phyloP scores from a whole-genome alignment of 2,113 vertebrate genomes.

The Anser brachyrhynchus region DNA sequence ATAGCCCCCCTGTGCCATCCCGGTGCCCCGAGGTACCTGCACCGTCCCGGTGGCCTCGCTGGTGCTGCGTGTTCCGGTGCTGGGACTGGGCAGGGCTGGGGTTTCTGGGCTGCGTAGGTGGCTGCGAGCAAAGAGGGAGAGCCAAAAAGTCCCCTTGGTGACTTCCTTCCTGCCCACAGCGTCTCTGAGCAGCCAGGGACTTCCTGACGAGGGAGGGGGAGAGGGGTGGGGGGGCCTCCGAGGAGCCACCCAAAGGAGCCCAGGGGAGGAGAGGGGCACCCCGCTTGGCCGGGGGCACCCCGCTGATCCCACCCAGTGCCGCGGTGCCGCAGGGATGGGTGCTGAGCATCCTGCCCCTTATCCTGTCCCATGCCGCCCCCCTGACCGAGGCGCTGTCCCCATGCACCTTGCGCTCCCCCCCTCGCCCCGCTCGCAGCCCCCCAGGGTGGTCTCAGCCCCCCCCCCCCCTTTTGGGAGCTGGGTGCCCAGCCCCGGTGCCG shows the following conservation, averaged over 20 bases:
- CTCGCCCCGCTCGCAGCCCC: not conserved
- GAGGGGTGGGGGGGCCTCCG: not conserved
- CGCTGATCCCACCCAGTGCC: not conserved
- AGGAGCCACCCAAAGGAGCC: not conserved
- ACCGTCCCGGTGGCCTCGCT: not conserved
- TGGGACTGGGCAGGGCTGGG: not conserved
- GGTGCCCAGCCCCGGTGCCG: fast-evolving
- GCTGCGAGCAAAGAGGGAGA: not conserved
- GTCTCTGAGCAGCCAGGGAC: not conserved
- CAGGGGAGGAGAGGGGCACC: fast-evolving
- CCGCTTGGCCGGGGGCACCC: not conserved
- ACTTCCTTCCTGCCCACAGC: constrained; percentile 58
- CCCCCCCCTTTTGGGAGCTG: not conserved
- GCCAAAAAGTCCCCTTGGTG: not conserved
- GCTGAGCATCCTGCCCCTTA: fast-evolving
- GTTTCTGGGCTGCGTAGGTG: not conserved
- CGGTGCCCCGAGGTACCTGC: not conserved
- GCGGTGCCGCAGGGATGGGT: fast-evolving
- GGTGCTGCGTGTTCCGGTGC: not conserved
- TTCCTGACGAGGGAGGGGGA: constrained; percentile 5
- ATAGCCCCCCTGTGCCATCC: fast-evolving
- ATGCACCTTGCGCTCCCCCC: not conserved
- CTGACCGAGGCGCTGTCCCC: fast-evolving
- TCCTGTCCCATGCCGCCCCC: fast-evolving
- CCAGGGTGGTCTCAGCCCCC: not conserved